These are phyloP conservation scores for Arvicanthis niloticus DNA, from an alignment of 2,113 vertebrate species.

Conservation along the genomic window DNA sequence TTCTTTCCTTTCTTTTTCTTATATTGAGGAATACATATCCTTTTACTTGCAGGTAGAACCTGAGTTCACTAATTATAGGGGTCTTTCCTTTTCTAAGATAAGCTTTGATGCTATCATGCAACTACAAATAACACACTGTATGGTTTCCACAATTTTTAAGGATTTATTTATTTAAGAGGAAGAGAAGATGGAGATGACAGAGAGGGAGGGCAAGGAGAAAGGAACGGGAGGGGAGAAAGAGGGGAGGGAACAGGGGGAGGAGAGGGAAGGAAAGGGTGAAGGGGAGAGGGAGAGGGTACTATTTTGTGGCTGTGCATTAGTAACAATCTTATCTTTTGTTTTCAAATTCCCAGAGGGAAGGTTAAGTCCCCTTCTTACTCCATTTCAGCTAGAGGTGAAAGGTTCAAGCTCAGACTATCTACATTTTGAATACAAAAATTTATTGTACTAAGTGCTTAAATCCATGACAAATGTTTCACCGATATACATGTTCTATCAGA, in stretches of 20 bases:
- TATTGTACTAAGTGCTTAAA: constrained; percentile 61
- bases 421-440: constrained; percentile 32
- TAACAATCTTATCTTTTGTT: background rate
- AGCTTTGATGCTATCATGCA: background rate
- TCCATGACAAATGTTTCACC: constrained; percentile 47
- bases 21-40: background rate
- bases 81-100: background rate
- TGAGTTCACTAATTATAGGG: background rate
- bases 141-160: background rate
- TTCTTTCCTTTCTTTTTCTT: background rate
- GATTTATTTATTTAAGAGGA: background rate
- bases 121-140: background rate
- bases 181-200: background rate
- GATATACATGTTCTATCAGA: constrained; percentile 47
- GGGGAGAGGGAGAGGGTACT: background rate
- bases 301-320: background rate
- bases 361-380: background rate
- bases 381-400: constrained; percentile 6
- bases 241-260: background rate
- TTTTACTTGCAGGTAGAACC: background rate
- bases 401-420: constrained; percentile 46
- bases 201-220: background rate
- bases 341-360: background rate
- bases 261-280: too few relatives aligned
- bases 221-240: background rate